Evolutionary conservation across 2,888 invertebrate genomes (phyloP).

Genomic region (Silvanus unidentatus): DNA sequence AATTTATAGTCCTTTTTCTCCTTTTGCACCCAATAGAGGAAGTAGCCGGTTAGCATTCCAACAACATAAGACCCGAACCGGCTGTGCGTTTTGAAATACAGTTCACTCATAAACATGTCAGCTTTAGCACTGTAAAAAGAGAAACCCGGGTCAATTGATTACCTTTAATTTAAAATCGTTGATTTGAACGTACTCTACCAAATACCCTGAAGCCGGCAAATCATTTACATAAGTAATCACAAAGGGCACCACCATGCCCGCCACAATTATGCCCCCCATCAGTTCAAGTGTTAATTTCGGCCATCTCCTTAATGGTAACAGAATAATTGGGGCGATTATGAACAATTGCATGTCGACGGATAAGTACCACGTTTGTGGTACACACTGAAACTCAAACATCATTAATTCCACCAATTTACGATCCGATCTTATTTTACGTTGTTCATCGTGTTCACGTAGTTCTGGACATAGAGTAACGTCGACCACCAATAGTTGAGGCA

Average conservation of each 20-base stretch:
- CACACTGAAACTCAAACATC: not conserved
- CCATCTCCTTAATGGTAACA: conserved; percentile 1
- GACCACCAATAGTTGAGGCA: conserved; percentile 50
- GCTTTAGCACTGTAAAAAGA: not conserved
- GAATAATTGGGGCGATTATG: conserved; percentile 20
- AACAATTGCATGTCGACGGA: conserved; percentile 19
- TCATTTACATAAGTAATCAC: conserved; percentile 7
- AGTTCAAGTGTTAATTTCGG: not conserved
- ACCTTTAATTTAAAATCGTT: not conserved
- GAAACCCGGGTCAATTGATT: not conserved
- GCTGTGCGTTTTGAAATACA: conserved; percentile 8
- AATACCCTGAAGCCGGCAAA: conserved; percentile 1
- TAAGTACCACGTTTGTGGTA: conserved; percentile 4
- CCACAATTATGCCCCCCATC: not conserved
- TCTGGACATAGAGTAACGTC: conserved; percentile 48
- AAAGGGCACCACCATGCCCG: conserved; percentile 6
- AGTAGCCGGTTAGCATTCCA: conserved; percentile 12
- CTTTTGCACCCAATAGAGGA: conserved; percentile 6
- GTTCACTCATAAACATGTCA: not conserved
- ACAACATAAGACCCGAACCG: conserved; percentile 12
- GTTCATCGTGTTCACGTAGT: conserved; percentile 31
- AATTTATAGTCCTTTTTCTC: not conserved
- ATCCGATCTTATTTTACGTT: not conserved
- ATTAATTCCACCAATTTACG: not conserved
- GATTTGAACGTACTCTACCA: not conserved